phyloP scores from a whole-genome alignment of 2,888 invertebrate genomes.

The Lasioglossum villosulum region DNA sequence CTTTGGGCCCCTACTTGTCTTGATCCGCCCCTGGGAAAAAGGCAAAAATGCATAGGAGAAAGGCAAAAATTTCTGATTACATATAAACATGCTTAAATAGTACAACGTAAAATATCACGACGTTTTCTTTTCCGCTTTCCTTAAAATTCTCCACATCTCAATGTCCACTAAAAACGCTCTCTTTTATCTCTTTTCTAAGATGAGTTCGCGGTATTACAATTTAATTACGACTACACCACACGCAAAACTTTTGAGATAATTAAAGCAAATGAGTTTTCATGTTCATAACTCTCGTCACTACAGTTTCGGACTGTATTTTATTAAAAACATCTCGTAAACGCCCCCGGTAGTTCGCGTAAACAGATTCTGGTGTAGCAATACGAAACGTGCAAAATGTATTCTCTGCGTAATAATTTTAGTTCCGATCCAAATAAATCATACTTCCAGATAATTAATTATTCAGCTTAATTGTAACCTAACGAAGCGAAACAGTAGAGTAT shows the following conservation, averaged over 20 bases:
- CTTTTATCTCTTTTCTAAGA: neutral
- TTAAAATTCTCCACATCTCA: neutral
- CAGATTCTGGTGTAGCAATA: neutral
- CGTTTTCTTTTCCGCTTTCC: neutral
- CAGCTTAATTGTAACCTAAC: conserved; percentile 1
- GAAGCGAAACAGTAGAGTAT: neutral
- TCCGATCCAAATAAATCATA: neutral
- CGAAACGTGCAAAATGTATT: neutral
- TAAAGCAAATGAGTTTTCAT: neutral
- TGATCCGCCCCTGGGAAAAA: no score
- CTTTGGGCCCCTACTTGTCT: no score
- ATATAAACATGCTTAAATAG: neutral
- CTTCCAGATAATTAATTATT: conserved; percentile 10
- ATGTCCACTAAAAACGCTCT: neutral
- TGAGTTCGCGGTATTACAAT: neutral
- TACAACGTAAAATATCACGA: neutral
- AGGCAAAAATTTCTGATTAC: no score
- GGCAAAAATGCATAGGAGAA: no score
- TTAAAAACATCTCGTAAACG: conserved; percentile 5
- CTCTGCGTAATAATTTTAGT: neutral
- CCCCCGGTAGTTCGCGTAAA: neutral
- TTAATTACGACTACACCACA: neutral
- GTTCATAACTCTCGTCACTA: neutral
- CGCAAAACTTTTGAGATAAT: neutral
- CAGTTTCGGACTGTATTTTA: neutral